These are phyloP conservation scores for Zaprionus camerounensis DNA, from an alignment of 1,140 invertebrate genomes.

Conservation along the genomic window DNA sequence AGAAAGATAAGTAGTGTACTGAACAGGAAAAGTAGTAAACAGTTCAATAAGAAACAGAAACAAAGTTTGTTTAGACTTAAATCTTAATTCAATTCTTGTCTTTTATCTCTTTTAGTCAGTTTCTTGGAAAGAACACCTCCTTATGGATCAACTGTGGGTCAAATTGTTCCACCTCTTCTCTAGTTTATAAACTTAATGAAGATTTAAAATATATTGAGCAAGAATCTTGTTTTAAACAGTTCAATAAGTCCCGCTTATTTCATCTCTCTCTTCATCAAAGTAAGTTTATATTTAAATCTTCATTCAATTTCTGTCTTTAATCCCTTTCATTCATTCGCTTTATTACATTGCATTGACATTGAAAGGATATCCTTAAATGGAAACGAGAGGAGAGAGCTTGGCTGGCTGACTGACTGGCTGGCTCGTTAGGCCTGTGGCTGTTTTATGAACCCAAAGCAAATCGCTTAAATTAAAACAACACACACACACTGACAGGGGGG, in stretches of 20 bases:
- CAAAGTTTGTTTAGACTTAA: background rate
- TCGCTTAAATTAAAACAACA: constrained; percentile 79
- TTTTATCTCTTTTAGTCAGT: background rate
- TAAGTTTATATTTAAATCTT: background rate
- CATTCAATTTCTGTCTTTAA: background rate
- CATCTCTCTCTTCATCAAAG: background rate
- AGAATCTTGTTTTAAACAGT: no score
- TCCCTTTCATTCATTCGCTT: constrained; percentile 1
- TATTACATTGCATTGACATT: constrained; percentile 50
- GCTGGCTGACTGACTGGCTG: constrained; percentile 13
- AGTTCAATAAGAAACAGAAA: no score
- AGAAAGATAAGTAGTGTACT: fast-evolving
- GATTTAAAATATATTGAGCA: no score
- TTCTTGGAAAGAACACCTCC: background rate
- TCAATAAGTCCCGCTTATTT: no score
- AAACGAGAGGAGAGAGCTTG: constrained; percentile 14
- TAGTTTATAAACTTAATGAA: no score
- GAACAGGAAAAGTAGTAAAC: no score
- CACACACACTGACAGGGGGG: constrained; percentile 26
- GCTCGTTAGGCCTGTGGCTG: constrained; percentile 59
- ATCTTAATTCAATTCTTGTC: background rate
- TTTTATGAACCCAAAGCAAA: constrained; percentile 65
- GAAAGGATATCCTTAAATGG: constrained; percentile 39
- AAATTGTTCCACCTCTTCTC: no score
- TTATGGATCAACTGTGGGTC: no score